Base-by-base conservation (phyloP, 2,888 invertebrate species). In the Drosophila meridiana region DNA sequence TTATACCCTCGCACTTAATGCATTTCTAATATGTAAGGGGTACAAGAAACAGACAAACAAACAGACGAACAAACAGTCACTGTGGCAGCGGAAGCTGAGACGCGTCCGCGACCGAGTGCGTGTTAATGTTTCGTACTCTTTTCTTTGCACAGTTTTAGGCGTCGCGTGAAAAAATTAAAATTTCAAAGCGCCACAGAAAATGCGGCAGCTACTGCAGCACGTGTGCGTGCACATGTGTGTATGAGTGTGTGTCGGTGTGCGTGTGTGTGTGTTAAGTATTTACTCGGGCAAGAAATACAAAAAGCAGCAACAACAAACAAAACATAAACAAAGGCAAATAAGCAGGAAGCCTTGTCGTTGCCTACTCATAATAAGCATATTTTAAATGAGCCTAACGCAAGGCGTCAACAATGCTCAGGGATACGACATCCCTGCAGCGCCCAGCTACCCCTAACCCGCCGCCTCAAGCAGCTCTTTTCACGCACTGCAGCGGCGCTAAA, bases 121-220 rank as follows among this genome's bases (percentile, higher is more conserved):
- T 80, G 78, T 77, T 68, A 80, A 78, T 80, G 72, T 57, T 76
- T 45, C 80, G 53, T 57, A 70, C 76, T 42, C 65, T 59, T 64
- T 76, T 56, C 20, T 28, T 74, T 61, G 71, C 87, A 69, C 78
- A 85, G 88, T 87, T 89, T 85, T 70, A 61, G 69, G 88, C 89
- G 80, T 71, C 83, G 88, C 80, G 85, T 71, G 85, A 89, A 77
- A 88, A 84, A 86, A 86, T 86, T 89, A 85, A 89, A 89, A 86
- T 89, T 86, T 89, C 89, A 85, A 78, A 80, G 85, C 87, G 67
- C 67, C 72, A 62, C 72, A 76, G 73, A 73, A 77, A 73, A 60
- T 79, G 82, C 63, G 79, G 73, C 59, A 56, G 53, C 71, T 66
- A 48, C 55, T 13, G 38, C 38, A 48, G 65, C 53, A 42, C 50